These are phyloP conservation scores for Tipula lateralis DNA, from an alignment of 2,888 invertebrate genomes.

Conservation along the genomic window DNA sequence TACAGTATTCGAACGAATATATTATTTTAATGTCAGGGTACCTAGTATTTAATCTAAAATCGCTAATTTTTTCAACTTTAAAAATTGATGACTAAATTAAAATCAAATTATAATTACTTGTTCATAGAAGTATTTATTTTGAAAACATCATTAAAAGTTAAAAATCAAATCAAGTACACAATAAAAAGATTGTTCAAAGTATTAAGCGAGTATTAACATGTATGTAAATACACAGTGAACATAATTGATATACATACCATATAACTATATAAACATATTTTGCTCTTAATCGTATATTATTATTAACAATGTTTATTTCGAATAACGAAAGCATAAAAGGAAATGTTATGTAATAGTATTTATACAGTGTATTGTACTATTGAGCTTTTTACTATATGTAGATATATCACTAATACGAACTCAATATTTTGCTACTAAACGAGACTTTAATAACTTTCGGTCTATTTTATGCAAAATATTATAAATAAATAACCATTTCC, in stretches of 20 bases:
- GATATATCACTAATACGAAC: not conserved
- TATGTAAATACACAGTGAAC: not conserved
- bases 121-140: not conserved
- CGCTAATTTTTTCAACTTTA: not conserved
- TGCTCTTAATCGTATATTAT: not conserved
- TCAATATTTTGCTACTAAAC: not conserved
- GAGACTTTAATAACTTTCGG: slow-evolving; percentile 19
- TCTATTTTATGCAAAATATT: not conserved
- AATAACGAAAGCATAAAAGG: not conserved
- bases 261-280: too few species aligned
- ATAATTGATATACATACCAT: too few species aligned
- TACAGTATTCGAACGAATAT: too few species aligned
- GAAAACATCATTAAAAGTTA: not conserved
- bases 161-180: not conserved
- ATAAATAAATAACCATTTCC: not conserved
- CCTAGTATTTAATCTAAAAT: not conserved
- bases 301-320: not conserved
- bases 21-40: not conserved
- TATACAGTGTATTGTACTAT: not conserved
- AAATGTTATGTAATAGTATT: not conserved
- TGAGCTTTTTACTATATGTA: not conserved
- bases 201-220: not conserved
- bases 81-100: slow-evolving; percentile 20
- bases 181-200: not conserved
- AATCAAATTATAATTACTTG: slow-evolving; percentile 4